Evolutionary conservation across 2,888 invertebrate species (phyloP), one percentile per base, ranked within the genome.

Genomic region (Caenorhabditis wallacei): DNA sequence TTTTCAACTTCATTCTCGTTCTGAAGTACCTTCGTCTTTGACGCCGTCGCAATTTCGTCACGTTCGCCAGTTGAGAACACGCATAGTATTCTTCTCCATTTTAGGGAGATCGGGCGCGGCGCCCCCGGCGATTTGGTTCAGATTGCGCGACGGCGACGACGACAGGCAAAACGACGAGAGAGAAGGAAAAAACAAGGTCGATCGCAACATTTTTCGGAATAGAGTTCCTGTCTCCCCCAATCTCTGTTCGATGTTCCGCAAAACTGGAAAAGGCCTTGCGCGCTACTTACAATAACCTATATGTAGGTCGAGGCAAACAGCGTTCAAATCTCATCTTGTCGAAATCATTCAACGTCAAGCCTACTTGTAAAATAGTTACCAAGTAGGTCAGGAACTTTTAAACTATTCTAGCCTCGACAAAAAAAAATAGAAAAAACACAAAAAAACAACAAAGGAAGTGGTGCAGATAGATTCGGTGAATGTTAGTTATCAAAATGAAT

Each of bases 281-380:
- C 76, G 82, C 76, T 82, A 82, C 76, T 82, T 76, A 82, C 82
- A 82, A 82, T 82, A 82, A 82, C 82, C 82, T 82, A 82, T 82
- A 82, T 82, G 82, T 82, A 82, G 82, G 82, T 82, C 82, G 82
- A 75, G 64, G 75, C 80, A 74, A 69, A 66, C 74, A 64, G 56
- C 68, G 74, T 74, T 80, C 78, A 69, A 51, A 69, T 69, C 78
- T 59, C 24, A 57, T 30, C 57, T 76, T 68, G 76, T 69, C 68
- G 66, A 66, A 68, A 68, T 53, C 48, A 53, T 51, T 66, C 66
- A 24, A 48, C 37, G 57, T 75, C 75, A 75, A 75, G 20, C 35
- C 61, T 53, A 61, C 69, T 48, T 48, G 46, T 48, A 66, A 51
- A 51, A 48, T 30, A 54, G 53, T 51, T n/a, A 48, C 30, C 16